Base-by-base conservation (phyloP, 2,888 invertebrate species). In the Abrostola triplasia region DNA sequence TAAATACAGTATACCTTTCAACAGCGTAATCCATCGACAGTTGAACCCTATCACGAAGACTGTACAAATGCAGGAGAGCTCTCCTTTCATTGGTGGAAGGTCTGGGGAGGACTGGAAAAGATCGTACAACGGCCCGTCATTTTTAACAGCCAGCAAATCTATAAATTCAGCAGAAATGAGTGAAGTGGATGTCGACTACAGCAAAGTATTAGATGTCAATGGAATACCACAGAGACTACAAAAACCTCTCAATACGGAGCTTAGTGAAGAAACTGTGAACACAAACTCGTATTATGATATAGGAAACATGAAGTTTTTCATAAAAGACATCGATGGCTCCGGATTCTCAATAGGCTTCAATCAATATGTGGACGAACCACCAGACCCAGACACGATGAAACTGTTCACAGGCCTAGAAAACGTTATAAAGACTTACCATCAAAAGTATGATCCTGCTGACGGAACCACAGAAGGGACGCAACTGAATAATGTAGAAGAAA, bases 301-400 rank as follows among this genome's bases (percentile, higher is more conserved):
- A n/a, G 88, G 86, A 0, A 88, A 92, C 60, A 70, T 88, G 8
- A 90, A 90, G 24, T 88, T 90, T 52, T 77, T 88, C 12, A 73
- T 93, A 2, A 92, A 91, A 82, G 87, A 92, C 50, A 85, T 94
- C 12, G 91, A 88, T 65, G 92, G 91, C 0, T 85, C 91, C 40
- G 94, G 94, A 0, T 89, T 93, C 57, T 86, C 93, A 1, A 82
- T 94, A 13, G 93, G 93, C 1, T 89, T 91, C 47, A 93, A 91
- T 61, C 91, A 92, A 64, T 93, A 90, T 63, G 81, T 86, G 0
- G 92, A 90, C 59, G 88, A 89, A 67, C 84, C 87, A 7, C 93
- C 93, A 7, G 93, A 94, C 67, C 65, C 81, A 1, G 91, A 93
- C 7, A 84, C 88, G 9, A 88, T 93, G 53, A 90, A 87, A 77